Percentiles rank a stretch among this genome's conserved stretches.
Conservation (phyloP, 2,888 invertebrate species). For the Dryomyza anilis region DNA sequence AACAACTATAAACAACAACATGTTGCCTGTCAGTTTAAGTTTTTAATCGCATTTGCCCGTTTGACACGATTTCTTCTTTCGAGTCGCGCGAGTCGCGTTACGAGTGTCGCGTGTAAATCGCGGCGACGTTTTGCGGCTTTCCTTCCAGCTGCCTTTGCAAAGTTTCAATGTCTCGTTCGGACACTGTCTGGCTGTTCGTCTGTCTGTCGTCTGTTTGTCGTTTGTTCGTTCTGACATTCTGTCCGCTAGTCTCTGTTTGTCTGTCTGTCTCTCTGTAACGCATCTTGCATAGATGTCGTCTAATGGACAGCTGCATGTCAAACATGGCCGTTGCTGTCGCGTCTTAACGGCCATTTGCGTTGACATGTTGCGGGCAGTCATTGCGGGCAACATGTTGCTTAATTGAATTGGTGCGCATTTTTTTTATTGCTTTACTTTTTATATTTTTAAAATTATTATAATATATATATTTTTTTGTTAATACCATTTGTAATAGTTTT, state of each 20-base stretch:
- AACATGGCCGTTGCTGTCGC: not conserved
- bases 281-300: constrained; percentile 5
- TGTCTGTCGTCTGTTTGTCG: not conserved
- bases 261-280: not conserved
- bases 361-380: constrained; percentile 9
- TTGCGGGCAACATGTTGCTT: not conserved
- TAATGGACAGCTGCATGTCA: constrained; percentile 26
- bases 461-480: no score
- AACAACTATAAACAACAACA: not conserved
- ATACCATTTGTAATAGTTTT: no score
- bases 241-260: not conserved
- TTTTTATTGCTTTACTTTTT: no score
- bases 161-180: not conserved
- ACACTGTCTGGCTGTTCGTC: not conserved
- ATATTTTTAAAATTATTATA: no score
- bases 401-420: constrained; percentile 2
- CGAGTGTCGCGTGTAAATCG: no score
- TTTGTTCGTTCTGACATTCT: not conserved
- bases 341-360: not conserved
- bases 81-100: constrained; percentile 1
- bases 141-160: no score
- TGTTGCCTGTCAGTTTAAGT: constrained; percentile 20
- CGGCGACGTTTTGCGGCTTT: not conserved
- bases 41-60: not conserved
- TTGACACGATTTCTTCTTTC: not conserved